These are phyloP conservation scores for Poeciliopsis paucimaculata DNA, from an alignment of 2,797 vertebrate genomes.

Conservation along the genomic window DNA sequence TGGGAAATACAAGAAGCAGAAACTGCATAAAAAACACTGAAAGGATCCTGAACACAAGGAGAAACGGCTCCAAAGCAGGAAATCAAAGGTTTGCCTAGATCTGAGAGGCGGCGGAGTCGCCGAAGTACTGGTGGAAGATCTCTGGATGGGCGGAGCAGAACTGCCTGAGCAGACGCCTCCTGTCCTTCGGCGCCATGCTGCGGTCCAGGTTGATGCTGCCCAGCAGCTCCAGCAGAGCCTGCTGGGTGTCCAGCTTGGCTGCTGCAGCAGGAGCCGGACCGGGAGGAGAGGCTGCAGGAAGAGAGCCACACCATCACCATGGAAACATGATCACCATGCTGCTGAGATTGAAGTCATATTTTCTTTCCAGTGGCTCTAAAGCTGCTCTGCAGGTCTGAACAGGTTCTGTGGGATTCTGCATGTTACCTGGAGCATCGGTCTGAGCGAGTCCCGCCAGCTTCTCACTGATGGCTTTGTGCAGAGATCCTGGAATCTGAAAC, in stretches of 20 bases:
- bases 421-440: conserved; percentile 75
- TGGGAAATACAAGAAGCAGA: background rate
- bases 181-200: conserved; percentile 87
- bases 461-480: conserved; percentile 93
- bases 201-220: conserved; percentile 88
- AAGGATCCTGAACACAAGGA: background rate
- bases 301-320: background rate
- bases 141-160: conserved; percentile 91
- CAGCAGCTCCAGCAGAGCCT: conserved; percentile 84
- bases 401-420: background rate
- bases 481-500: conserved; percentile 88
- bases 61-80: background rate
- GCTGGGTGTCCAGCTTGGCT: conserved; percentile 81
- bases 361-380: too few relatives aligned
- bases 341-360: too few relatives aligned
- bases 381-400: too few relatives aligned
- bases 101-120: conserved; percentile 59
- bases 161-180: conserved; percentile 84
- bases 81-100: background rate
- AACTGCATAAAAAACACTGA: background rate
- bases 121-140: conserved; percentile 92
- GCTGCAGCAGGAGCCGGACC: conserved; percentile 77
- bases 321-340: too few relatives aligned
- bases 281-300: conserved; percentile 79
- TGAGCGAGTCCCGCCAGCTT: conserved; percentile 84